These are phyloP conservation scores for Brienomyrus brachyistius DNA, from an alignment of 2,113 vertebrate genomes.

Conservation along the genomic window DNA sequence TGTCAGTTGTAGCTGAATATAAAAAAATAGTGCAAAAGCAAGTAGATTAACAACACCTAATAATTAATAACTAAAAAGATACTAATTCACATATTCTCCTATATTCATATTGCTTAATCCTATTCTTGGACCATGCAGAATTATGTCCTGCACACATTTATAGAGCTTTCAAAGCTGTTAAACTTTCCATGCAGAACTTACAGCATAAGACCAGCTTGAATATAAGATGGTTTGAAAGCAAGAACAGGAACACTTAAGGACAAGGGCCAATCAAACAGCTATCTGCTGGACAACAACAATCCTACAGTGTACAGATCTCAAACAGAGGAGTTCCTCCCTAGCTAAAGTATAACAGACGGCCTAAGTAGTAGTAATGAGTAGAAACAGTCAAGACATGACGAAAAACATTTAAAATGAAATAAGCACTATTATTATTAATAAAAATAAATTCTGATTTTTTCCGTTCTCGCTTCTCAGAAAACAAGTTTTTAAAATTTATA, in stretches of 20 bases:
- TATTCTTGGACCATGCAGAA: not conserved
- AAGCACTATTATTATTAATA: not conserved
- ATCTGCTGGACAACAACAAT: constrained; percentile 24
- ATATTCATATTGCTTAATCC: not conserved
- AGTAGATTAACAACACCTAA: not conserved
- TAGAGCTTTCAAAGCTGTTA: not conserved
- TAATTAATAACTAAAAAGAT: not conserved
- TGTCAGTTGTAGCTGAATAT: not conserved
- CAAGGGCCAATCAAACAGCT: constrained; percentile 43
- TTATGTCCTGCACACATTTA: not conserved
- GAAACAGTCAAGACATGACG: not conserved
- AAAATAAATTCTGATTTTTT: not conserved
- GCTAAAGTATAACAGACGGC: not conserved
- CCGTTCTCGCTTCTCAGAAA: not conserved
- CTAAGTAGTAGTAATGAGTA: not conserved
- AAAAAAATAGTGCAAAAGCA: not conserved
- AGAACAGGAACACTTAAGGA: constrained; percentile 40
- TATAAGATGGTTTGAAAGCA: constrained; percentile 29
- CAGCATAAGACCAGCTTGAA: constrained; percentile 46
- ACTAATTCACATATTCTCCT: not conserved
- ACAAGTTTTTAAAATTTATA: not conserved
- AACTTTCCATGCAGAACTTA: not conserved
- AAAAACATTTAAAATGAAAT: not conserved
- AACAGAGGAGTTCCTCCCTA: not conserved
- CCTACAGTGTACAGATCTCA: not conserved